A percentile compares a stretch with the other conserved stretches of the same genome.
These are phyloP conservation scores for Parelbella ahira DNA, from an alignment of 2,888 invertebrate species.

Conservation along the genomic window DNA sequence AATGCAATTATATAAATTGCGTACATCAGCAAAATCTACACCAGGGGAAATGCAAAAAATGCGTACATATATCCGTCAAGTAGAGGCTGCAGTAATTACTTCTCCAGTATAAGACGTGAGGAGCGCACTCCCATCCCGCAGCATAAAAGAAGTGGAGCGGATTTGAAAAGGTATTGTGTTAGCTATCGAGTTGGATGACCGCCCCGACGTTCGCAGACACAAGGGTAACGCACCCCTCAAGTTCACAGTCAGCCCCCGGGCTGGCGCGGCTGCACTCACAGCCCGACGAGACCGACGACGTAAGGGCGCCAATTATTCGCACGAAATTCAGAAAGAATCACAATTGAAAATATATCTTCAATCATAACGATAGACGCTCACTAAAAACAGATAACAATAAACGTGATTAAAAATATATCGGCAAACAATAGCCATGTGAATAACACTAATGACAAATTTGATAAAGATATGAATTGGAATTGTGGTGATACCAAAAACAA, in stretches of 20 bases:
- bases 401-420: constrained; percentile 8
- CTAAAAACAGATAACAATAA: constrained; percentile 5
- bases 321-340: constrained; percentile 25
- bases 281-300: constrained; percentile 34
- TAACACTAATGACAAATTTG: no score
- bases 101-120: no score
- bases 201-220: constrained; percentile 38
- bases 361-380: neutral
- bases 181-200: constrained; percentile 50
- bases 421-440: no score
- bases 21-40: neutral
- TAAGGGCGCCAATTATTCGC: constrained; percentile 37
- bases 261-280: constrained; percentile 44
- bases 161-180: constrained; percentile 24
- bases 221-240: constrained; percentile 77
- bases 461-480: no score
- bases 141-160: constrained; percentile 12
- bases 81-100: no score
- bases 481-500: no score
- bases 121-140: constrained; percentile 1
- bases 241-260: constrained; percentile 66
- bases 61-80: no score
- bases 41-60: neutral
- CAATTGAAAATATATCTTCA: neutral
- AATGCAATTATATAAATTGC: neutral